A percentile compares a stretch with the other conserved stretches of the same genome.
These are phyloP conservation scores for Actinia tenebrosa DNA, from an alignment of 64 coral and sea anemone genomes.

Conservation along the genomic window DNA sequence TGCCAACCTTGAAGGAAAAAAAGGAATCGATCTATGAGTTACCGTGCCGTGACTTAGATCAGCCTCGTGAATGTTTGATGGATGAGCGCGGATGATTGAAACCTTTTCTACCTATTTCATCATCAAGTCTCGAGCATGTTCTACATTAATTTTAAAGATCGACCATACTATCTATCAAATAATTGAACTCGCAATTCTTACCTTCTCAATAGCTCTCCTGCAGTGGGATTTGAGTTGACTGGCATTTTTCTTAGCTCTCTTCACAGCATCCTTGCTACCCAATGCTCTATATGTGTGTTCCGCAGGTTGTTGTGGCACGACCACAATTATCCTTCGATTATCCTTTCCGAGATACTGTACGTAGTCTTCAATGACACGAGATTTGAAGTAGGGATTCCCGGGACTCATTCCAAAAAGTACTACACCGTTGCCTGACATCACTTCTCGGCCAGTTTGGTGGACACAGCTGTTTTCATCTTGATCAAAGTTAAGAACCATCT, in stretches of 20 bases:
- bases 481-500: conserved; percentile 26
- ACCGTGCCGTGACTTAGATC: too few relatives aligned
- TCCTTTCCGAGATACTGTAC: conserved; percentile 47
- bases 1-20: too few relatives aligned
- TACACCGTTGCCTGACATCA: conserved; percentile 44
- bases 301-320: conserved; percentile 51
- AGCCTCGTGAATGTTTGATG: too few relatives aligned
- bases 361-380: conserved; percentile 53
- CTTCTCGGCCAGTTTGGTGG: conserved; percentile 35
- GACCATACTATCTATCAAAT: too few relatives aligned
- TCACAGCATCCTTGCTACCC: conserved; percentile 58
- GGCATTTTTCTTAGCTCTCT: conserved; percentile 56
- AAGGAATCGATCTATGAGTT: too few relatives aligned
- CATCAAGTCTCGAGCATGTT: too few relatives aligned
- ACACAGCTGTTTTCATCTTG: conserved; percentile 26
- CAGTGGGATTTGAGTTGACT: conserved; percentile 45
- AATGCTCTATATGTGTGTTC: conserved; percentile 67
- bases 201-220: conserved; percentile 59
- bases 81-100: not conserved
- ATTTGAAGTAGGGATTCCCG: conserved; percentile 56
- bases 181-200: not conserved
- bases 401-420: conserved; percentile 71
- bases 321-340: conserved; percentile 28
- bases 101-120: too few relatives aligned
- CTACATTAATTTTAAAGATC: not conserved